phyloP scores from a whole-genome alignment of 2,113 vertebrate genomes.

The Chionis minor region DNA sequence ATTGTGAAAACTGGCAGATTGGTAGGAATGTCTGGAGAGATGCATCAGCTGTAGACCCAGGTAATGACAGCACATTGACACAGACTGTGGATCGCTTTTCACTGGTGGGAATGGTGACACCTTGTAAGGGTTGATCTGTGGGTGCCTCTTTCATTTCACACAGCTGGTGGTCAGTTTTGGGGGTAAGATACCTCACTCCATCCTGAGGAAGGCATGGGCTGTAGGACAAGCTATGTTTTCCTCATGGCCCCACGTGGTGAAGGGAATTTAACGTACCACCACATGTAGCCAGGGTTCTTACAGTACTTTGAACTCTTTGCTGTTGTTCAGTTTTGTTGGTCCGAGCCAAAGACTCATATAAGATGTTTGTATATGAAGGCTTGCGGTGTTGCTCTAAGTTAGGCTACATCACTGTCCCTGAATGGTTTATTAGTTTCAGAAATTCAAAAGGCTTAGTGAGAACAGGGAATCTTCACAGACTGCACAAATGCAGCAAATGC shows the following conservation, averaged over 20 bases:
- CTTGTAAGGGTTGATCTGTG: not conserved
- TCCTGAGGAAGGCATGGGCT: not conserved
- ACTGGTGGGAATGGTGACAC: not conserved
- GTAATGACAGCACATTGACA: not conserved
- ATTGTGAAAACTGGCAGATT: not conserved
- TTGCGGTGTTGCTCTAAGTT: not conserved
- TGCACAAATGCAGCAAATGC: not conserved
- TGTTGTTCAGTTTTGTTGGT: not conserved
- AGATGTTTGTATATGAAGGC: not conserved
- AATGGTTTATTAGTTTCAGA: not conserved
- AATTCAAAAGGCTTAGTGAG: not conserved
- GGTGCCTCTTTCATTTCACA: not conserved
- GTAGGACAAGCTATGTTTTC: not conserved
- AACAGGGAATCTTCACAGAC: not conserved
- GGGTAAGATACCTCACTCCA: not conserved
- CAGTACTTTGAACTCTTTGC: not conserved
- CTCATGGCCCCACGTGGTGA: not conserved
- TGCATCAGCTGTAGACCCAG: not conserved
- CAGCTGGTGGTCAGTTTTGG: not conserved
- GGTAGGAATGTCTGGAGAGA: not conserved
- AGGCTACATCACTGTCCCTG: not conserved
- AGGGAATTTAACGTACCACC: not conserved
- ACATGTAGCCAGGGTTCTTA: not conserved
- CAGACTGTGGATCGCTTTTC: not conserved
- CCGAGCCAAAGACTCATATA: not conserved